These are phyloP conservation scores for Drymonia ruficornis DNA, from an alignment of 2,888 invertebrate genomes.

Conservation along the genomic window DNA sequence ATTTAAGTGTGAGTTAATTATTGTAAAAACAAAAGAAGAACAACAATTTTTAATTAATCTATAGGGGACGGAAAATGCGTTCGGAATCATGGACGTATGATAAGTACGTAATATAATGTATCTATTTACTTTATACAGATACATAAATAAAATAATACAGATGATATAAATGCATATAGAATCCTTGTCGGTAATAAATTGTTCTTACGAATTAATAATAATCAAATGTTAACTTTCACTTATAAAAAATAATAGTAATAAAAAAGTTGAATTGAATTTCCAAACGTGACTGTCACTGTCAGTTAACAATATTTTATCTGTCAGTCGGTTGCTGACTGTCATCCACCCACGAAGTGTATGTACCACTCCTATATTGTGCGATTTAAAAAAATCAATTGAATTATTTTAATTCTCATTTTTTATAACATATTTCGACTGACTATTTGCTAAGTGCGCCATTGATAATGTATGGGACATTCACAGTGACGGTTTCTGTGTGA, in stretches of 20 bases:
- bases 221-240: not conserved
- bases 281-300: not conserved
- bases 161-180: no score
- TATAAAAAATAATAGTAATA: no score
- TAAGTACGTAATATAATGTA: no score
- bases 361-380: slow-evolving; percentile 40
- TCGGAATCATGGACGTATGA: not conserved
- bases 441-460: slow-evolving; percentile 13
- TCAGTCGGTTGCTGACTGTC: slow-evolving; percentile 6
- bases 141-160: no score
- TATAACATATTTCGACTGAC: slow-evolving; percentile 23
- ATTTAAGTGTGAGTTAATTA: not conserved
- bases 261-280: no score
- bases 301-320: not conserved
- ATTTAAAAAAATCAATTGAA: slow-evolving; percentile 18
- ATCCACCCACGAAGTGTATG: slow-evolving; percentile 16
- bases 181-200: no score
- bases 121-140: no score
- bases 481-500: slow-evolving; percentile 17
- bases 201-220: no score
- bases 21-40: no score
- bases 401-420: slow-evolving; percentile 23
- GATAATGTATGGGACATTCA: slow-evolving; percentile 15
- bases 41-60: not conserved
- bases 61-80: not conserved